Conservation (phyloP, 2,888 invertebrate genomes). For the Lasioglossum figueresi region DNA sequence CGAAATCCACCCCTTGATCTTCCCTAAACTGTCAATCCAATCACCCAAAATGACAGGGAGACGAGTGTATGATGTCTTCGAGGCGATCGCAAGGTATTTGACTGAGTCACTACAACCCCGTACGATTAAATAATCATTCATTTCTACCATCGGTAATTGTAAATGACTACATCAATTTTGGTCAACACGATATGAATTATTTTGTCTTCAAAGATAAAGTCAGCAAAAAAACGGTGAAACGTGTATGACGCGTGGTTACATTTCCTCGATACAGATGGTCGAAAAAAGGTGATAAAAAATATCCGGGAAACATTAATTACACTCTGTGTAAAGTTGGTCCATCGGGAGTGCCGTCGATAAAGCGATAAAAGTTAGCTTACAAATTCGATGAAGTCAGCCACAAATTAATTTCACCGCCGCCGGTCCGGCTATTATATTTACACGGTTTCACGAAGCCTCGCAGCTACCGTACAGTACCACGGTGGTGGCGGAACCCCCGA, state of each 20-base stretch:
- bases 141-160: too few relatives aligned
- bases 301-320: slow-evolving; percentile 13
- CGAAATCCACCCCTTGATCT: background rate
- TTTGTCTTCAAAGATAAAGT: too few relatives aligned
- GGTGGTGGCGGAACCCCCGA: slow-evolving; percentile 4
- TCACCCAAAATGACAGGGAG: slow-evolving; percentile 12
- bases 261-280: background rate
- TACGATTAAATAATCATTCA: background rate
- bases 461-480: background rate
- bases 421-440: slow-evolving; percentile 38
- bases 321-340: background rate
- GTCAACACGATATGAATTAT: too few relatives aligned
- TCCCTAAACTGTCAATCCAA: background rate
- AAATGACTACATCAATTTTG: too few relatives aligned
- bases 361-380: slow-evolving; percentile 44
- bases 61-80: slow-evolving; percentile 12
- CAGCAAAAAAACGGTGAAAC: background rate
- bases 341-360: slow-evolving; percentile 24
- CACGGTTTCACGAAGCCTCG: slow-evolving; percentile 51
- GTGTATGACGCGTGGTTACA: too few relatives aligned
- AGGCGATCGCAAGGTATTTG: background rate
- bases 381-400: slow-evolving; percentile 39
- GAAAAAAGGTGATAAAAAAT: background rate
- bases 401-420: slow-evolving; percentile 50
- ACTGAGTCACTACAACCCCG: background rate